A percentile compares a stretch with the other conserved stretches of the same genome.
These are phyloP conservation scores for Hyperoplus immaculatus DNA, from an alignment of 2,797 vertebrate genomes.

Conservation along the genomic window DNA sequence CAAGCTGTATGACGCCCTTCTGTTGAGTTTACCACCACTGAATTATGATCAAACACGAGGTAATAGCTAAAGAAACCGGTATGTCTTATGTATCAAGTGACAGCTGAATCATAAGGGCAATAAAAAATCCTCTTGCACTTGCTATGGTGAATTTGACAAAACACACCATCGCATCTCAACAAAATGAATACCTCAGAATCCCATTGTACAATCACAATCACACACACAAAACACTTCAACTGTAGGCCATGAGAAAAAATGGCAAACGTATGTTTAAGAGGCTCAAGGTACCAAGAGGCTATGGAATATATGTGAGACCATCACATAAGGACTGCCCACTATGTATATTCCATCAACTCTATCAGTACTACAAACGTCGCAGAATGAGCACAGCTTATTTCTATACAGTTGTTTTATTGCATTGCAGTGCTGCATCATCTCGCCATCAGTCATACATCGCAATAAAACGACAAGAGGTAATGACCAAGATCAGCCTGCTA, in stretches of 20 bases:
- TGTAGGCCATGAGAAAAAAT: constrained; percentile 32
- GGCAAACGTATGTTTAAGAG: constrained; percentile 38
- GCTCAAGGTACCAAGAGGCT: constrained; percentile 47
- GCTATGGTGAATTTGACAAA: constrained; percentile 4
- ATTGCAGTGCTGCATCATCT: neutral
- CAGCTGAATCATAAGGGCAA: constrained; percentile 17
- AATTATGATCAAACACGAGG: constrained; percentile 16
- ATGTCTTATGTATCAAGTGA: constrained; percentile 9
- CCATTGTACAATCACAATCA: neutral
- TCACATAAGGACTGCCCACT: constrained; percentile 23
- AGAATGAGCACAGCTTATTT: constrained; percentile 6
- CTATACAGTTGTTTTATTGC: neutral
- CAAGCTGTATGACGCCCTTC: constrained; percentile 1
- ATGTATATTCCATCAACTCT: neutral
- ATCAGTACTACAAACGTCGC: neutral
- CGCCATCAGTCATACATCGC: neutral
- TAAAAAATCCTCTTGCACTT: constrained; percentile 9
- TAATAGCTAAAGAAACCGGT: constrained; percentile 15
- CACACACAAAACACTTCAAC: constrained; percentile 29
- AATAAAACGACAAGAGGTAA: constrained; percentile 1
- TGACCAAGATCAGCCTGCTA: neutral
- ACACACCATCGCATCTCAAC: neutral
- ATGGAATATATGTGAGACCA: constrained; percentile 31
- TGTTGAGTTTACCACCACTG: neutral
- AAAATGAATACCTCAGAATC: constrained; percentile 27